Evolutionary conservation across 2,888 invertebrate genomes (phyloP).

Genomic region (Hyalella azteca): DNA sequence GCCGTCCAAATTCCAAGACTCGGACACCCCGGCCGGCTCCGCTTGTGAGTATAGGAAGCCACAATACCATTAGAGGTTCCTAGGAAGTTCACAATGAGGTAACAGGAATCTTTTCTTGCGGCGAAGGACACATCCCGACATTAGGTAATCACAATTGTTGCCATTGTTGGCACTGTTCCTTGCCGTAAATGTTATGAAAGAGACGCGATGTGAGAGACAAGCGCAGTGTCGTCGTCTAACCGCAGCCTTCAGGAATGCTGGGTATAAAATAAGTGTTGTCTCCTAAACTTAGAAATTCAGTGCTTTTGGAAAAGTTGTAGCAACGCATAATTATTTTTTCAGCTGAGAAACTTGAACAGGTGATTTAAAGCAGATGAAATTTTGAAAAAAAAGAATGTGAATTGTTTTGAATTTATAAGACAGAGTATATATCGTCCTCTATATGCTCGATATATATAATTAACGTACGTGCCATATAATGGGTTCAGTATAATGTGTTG

Average conservation of each 20-base stretch:
- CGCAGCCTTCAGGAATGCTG: neutral
- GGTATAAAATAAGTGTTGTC: no score
- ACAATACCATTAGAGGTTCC: no score
- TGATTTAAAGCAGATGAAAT: no score
- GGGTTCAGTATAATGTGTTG: no score
- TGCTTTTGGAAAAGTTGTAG: neutral
- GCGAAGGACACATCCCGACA: constrained; percentile 1
- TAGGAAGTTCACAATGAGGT: constrained; percentile 8
- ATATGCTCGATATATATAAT: no score
- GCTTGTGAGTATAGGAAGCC: no score
- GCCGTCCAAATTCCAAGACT: no score
- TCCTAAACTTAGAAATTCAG: no score
- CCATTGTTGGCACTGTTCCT: constrained; percentile 8
- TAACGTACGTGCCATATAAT: no score
- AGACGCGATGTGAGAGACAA: neutral
- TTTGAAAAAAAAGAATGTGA: neutral
- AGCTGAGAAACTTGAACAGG: no score
- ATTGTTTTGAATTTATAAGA: neutral
- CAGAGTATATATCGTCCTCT: no score
- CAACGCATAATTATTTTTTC: neutral
- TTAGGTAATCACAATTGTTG: constrained; percentile 30
- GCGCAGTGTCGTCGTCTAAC: neutral
- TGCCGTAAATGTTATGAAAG: neutral
- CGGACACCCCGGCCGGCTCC: no score
- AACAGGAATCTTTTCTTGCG: constrained; percentile 28